phyloP scores from a whole-genome alignment of 1,140 invertebrate species.

The Anastrepha ludens region DNA sequence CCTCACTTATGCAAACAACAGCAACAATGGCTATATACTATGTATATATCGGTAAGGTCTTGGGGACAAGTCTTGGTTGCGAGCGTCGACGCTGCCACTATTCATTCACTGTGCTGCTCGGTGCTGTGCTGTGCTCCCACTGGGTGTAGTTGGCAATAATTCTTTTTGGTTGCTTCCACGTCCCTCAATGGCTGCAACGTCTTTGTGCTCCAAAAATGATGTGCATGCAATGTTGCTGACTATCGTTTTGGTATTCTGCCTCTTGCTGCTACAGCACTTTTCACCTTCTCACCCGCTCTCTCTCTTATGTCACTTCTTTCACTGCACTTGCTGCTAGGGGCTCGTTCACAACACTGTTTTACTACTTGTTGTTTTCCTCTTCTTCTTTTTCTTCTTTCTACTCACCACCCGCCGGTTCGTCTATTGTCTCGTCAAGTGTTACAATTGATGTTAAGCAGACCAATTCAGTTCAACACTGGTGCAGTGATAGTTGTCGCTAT shows the following conservation, averaged over 20 bases:
- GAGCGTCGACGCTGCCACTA: neutral
- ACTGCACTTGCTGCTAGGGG: neutral
- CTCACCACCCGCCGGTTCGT: neutral
- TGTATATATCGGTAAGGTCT: neutral
- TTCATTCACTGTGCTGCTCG: neutral
- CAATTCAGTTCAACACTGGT: conserved; percentile 51
- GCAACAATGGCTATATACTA: neutral
- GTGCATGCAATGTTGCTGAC: neutral
- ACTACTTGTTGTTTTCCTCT: neutral
- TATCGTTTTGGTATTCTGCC: neutral
- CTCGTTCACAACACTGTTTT: neutral
- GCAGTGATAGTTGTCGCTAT: conserved; percentile 37
- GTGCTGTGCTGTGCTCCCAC: neutral
- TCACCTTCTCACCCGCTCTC: neutral
- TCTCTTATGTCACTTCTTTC: neutral
- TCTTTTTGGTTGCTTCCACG: neutral
- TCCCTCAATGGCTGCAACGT: neutral
- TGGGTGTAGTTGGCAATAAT: neutral
- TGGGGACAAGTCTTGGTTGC: neutral
- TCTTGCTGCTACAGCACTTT: conserved; percentile 3
- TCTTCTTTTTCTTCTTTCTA: neutral
- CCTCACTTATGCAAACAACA: neutral
- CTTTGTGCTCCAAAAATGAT: neutral
- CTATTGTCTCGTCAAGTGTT: conserved; percentile 55
- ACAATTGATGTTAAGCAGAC: conserved; percentile 57